phyloP scores from a whole-genome alignment of 2,113 vertebrate genomes.

The Scomber scombrus region DNA sequence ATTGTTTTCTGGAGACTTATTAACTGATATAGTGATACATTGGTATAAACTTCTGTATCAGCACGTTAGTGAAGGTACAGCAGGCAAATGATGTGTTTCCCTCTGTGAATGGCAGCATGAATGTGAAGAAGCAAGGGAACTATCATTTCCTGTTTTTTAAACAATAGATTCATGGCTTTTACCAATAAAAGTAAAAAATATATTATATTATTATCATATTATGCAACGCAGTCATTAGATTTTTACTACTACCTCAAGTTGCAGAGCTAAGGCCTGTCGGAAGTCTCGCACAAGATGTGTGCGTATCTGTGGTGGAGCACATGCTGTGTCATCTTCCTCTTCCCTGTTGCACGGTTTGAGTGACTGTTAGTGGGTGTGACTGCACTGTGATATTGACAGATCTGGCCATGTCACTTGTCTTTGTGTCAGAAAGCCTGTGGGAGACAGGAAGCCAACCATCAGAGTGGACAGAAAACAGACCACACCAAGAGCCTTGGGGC shows the following conservation, averaged over 20 bases:
- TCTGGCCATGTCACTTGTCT: conserved; percentile 68
- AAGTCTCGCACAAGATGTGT: conserved; percentile 17
- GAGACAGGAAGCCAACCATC: conserved; percentile 74
- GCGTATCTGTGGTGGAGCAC: conserved; percentile 35
- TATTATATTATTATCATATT: not conserved
- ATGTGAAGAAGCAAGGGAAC: conserved; percentile 20
- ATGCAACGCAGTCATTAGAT: not conserved
- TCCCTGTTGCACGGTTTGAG: conserved; percentile 50
- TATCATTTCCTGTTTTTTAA: conserved; percentile 54
- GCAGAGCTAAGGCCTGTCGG: conserved; percentile 19
- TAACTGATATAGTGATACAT: no score
- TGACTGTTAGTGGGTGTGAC: conserved; percentile 67
- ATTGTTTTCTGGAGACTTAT: not conserved
- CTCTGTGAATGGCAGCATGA: conserved; percentile 2
- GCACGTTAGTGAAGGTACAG: not conserved
- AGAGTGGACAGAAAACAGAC: conserved; percentile 61
- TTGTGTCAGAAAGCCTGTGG: conserved; percentile 62
- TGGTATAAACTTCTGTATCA: no score
- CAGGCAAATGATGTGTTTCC: not conserved
- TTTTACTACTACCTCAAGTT: not conserved
- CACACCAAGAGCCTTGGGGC: conserved; percentile 61
- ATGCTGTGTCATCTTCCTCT: conserved; percentile 72
- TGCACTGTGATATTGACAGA: conserved; percentile 68
- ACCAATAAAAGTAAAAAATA: not conserved
- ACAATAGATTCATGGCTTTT: conserved; percentile 7